phyloP scores from a whole-genome alignment of 2,797 vertebrate species.

The Leptatherina wallacei region DNA sequence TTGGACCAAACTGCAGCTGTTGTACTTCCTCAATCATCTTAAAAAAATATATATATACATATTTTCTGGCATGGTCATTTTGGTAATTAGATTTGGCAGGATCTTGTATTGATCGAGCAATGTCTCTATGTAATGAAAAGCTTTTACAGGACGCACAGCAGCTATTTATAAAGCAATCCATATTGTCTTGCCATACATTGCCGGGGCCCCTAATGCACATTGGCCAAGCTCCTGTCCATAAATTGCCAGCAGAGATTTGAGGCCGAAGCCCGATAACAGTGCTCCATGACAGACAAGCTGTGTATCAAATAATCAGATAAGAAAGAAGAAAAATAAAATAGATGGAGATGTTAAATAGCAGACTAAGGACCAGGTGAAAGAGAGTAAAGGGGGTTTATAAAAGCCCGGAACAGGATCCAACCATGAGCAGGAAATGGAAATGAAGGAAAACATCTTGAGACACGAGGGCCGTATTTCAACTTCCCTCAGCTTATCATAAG shows the following conservation, averaged over 20 bases:
- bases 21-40: slow-evolving; percentile 21
- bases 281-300: slow-evolving; percentile 40
- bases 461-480: slow-evolving; percentile 33
- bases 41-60: slow-evolving; percentile 46
- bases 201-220: slow-evolving; percentile 60
- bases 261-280: slow-evolving; percentile 45
- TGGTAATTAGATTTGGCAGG: slow-evolving; percentile 68
- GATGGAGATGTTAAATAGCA: slow-evolving; percentile 39
- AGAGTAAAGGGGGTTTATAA: too few relatives aligned
- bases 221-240: slow-evolving; percentile 49
- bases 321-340: slow-evolving; percentile 1
- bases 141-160: slow-evolving; percentile 66
- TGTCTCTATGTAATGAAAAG: slow-evolving; percentile 80
- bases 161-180: slow-evolving; percentile 73
- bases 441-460: slow-evolving; percentile 60
- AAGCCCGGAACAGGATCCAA: slow-evolving; percentile 13
- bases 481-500: slow-evolving; percentile 22
- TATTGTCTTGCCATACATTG: slow-evolving; percentile 51
- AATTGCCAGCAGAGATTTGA: slow-evolving; percentile 56
- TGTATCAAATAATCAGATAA: slow-evolving; percentile 9
- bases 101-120: slow-evolving; percentile 69
- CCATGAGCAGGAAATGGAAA: slow-evolving; percentile 8
- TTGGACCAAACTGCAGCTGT: slow-evolving; percentile 19
- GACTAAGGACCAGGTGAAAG: slow-evolving; percentile 43
- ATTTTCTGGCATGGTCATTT: slow-evolving; percentile 39